Evolutionary conservation across 2,797 vertebrate genomes (phyloP).

Genomic region (Brachymystax lenok): DNA sequence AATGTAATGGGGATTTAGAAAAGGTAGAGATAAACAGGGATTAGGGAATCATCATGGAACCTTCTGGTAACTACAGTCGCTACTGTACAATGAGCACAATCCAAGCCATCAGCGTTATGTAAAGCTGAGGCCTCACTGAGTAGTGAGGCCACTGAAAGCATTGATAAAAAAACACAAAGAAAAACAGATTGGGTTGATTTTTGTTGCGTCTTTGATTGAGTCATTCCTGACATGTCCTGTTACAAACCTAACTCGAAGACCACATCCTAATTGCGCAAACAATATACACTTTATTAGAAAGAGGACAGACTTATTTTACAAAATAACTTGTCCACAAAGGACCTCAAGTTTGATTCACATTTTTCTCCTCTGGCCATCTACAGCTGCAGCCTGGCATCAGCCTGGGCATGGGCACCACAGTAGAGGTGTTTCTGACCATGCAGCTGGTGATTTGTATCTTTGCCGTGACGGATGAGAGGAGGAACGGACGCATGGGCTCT

Average conservation of each 20-base stretch:
- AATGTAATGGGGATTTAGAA: background rate
- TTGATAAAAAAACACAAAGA: too few species aligned
- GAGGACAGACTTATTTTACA: background rate
- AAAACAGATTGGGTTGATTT: background rate
- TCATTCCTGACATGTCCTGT: background rate
- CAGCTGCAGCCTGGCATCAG: constrained; percentile 90
- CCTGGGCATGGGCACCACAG: constrained; percentile 87
- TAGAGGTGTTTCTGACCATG: constrained; percentile 92
- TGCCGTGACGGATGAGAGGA: constrained; percentile 90
- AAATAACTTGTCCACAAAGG: background rate
- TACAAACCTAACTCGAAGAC: background rate
- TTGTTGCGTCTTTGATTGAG: background rate
- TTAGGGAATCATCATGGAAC: background rate
- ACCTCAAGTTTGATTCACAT: background rate
- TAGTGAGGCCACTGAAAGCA: background rate
- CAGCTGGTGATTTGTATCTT: constrained; percentile 92
- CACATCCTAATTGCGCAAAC: background rate
- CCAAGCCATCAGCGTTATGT: background rate
- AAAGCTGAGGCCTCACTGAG: background rate
- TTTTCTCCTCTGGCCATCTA: constrained; percentile 11
- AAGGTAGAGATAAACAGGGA: background rate
- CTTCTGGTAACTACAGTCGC: background rate
- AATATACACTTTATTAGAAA: background rate
- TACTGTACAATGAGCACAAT: too few species aligned
- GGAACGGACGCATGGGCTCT: constrained; percentile 85